phyloP scores from a whole-genome alignment of 2,113 vertebrate species.

The Brachyhypopomus gauderio region DNA sequence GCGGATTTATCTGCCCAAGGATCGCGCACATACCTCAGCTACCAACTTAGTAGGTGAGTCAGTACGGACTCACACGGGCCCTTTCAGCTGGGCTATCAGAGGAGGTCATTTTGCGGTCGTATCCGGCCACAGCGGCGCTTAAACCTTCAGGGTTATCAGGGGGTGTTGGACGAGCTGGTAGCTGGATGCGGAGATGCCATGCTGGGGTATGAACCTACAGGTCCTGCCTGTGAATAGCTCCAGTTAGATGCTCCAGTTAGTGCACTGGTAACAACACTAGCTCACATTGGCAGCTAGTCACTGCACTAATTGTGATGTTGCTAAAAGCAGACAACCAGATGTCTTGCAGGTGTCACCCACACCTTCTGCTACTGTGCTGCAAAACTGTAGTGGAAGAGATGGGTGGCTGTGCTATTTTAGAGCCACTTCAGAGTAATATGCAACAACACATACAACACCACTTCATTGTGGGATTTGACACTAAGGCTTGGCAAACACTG shows the following conservation, averaged over 20 bases:
- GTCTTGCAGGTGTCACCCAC: conserved; percentile 17
- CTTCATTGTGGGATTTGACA: neutral
- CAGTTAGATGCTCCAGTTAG: neutral
- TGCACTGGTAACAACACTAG: neutral
- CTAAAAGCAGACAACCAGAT: conserved; percentile 32
- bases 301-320: neutral
- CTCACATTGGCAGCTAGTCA: neutral
- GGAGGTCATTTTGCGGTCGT: conserved; percentile 30
- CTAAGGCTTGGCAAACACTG: neutral
- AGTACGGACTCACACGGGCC: conserved; percentile 16
- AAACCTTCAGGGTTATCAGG: conserved; percentile 8
- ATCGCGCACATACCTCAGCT: neutral
- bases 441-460: neutral
- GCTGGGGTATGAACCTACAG: neutral
- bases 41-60: neutral
- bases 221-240: neutral
- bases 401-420: conserved; percentile 27
- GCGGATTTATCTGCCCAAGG: conserved; percentile 7
- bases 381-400: neutral
- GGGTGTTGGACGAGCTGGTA: conserved; percentile 7
- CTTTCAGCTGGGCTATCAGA: conserved; percentile 17
- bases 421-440: conserved; percentile 33
- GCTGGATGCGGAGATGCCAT: neutral
- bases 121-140: neutral
- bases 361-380: conserved; percentile 14